Evolutionary conservation across 92 coral and sea anemone species (phyloP).

Genomic region (Phymanthus crucifer): DNA sequence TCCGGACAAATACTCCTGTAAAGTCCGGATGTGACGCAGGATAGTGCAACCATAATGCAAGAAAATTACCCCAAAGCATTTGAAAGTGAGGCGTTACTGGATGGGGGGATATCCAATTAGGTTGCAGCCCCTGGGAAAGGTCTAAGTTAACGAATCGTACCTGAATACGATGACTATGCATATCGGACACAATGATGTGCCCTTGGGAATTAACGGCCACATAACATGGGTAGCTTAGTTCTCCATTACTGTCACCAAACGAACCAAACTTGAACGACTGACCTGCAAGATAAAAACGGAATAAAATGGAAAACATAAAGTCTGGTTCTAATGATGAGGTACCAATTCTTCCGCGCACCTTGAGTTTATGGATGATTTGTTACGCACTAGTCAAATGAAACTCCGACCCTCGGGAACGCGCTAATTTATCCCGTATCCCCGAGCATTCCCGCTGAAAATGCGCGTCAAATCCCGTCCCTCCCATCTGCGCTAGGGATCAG

Average conservation of each 20-base stretch:
- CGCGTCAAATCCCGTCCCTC: no score
- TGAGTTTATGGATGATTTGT: not conserved
- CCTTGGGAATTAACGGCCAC: slow-evolving; percentile 95
- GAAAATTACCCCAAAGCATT: no score
- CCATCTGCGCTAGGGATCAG: no score
- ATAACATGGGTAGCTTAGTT: slow-evolving; percentile 94
- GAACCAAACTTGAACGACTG: slow-evolving; percentile 99
- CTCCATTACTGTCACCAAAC: slow-evolving; percentile 96
- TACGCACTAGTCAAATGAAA: not conserved
- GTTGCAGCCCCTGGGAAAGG: not conserved
- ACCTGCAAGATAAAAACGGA: slow-evolving; percentile 44
- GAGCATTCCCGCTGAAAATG: no score
- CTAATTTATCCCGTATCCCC: no score
- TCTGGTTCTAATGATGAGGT: not conserved
- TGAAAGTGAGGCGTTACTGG: not conserved
- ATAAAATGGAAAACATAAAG: not conserved
- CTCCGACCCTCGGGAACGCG: not conserved
- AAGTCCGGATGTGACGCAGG: no score
- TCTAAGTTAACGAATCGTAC: slow-evolving; percentile 22
- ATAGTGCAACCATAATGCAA: no score
- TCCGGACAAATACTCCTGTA: no score
- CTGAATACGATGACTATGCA: slow-evolving; percentile 99
- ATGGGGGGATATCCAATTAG: not conserved
- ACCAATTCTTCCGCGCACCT: no score
- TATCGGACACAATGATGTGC: slow-evolving; percentile 95